Evolutionary conservation across 1,140 invertebrate genomes (phyloP).

Genomic region (Agraylea sexmaculata): DNA sequence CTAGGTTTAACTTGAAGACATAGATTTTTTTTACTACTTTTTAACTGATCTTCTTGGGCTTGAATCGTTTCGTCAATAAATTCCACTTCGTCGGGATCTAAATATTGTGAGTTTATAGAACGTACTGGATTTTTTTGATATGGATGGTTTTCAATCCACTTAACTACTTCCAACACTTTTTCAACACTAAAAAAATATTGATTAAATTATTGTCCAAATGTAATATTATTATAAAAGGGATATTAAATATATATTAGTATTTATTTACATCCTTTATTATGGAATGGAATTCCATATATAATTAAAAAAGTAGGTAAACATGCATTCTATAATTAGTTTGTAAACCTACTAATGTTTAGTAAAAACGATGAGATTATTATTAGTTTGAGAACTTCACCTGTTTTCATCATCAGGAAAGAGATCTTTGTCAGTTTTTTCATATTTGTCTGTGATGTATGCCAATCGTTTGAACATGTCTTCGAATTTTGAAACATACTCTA

Average conservation of each 20-base stretch:
- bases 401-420: conserved; percentile 47
- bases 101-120: conserved; percentile 51
- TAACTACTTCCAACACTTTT: conserved; percentile 46
- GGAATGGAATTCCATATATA: conserved; percentile 19
- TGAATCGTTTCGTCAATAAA: conserved; percentile 49
- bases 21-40: conserved; percentile 39
- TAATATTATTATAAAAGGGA: too few species aligned
- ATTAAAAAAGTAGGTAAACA: conserved; percentile 1
- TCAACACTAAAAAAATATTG: conserved; percentile 31
- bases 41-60: conserved; percentile 28
- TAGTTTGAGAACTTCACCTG: too few species aligned
- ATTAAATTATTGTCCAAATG: too few species aligned
- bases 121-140: conserved; percentile 45
- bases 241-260: too few species aligned
- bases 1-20: conserved; percentile 69
- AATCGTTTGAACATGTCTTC: conserved; percentile 62
- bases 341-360: conserved; percentile 37
- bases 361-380: too few species aligned
- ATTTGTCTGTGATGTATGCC: conserved; percentile 32
- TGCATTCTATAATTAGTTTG: conserved; percentile 7
- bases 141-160: conserved; percentile 62
- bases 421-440: conserved; percentile 53
- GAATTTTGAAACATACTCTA: conserved; percentile 56
- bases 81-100: conserved; percentile 57
- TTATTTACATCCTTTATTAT: too few species aligned